Evolutionary conservation across 2,888 invertebrate species (phyloP), one percentile per base, ranked within the genome.

Genomic region (Bembecia ichneumoniformis): DNA sequence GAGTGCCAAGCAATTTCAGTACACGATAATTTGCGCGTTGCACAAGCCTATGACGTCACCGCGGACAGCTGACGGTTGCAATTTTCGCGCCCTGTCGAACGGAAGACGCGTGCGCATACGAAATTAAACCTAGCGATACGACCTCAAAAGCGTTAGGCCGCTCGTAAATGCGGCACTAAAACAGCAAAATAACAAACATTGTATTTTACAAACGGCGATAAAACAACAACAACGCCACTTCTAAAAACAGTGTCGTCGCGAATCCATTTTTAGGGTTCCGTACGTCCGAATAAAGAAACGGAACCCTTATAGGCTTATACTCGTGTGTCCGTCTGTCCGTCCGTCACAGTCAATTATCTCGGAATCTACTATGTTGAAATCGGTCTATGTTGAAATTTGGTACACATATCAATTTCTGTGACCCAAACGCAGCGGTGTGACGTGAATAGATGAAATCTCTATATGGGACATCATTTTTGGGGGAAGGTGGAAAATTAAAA

Each of bases 181-280:
- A 50, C 53, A 28, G 48, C 50, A 50, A 34, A 58, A 58, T 55
- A 61, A 61, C 59, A 63, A 61, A 63, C 61, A 61, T 54, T 51
- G 52, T 53, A 52, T 57, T 61, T 62, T 59, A 59, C 55, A 51
- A 49, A 20, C 36, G 5, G 44, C 10, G 52, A 56, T 58, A 59
- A 60, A 59, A 58, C 58, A 55, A 51, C 53, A 59, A 58, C 58
- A 55, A 51, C 53, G 10, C 16, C 44, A 44, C 44, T 44, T 44
- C 44, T 16, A 46, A 46, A 46, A 35, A 35, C 56, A 55, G 49
- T 58, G 55, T 53, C 56, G 55, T 51, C 28, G 28, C 7, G 28
- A 28, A 28, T 28, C 9, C 7, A 28, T 28, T 28, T n/a, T n/a
- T n/a, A n/a, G n/a, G n/a, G n/a, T n/a, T n/a, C n/a, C n/a, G n/a